Percentiles rank a stretch among this genome's conserved stretches.
These are phyloP conservation scores for Mesorhabditis belari DNA, from an alignment of 2,888 invertebrate species.

Conservation along the genomic window DNA sequence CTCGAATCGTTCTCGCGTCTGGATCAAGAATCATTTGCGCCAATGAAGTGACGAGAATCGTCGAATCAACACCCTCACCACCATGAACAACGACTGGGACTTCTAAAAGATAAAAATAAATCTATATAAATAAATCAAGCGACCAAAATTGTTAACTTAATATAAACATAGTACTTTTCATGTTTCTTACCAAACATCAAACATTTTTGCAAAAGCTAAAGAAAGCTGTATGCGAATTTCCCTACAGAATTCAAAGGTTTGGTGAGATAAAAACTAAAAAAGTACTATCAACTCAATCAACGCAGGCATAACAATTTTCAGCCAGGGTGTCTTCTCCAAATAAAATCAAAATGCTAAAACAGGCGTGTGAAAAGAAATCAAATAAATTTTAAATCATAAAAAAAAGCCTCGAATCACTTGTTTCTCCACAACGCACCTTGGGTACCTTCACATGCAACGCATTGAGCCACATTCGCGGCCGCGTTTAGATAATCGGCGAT, in stretches of 20 bases:
- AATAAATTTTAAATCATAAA: slow-evolving; percentile 8
- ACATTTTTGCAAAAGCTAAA: too few relatives aligned
- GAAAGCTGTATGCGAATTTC: too few relatives aligned
- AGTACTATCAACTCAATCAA: not conserved
- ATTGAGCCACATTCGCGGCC: slow-evolving; percentile 85
- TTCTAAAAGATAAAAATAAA: slow-evolving; percentile 25
- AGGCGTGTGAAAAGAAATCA: not conserved
- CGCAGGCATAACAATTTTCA: not conserved
- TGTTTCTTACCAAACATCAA: not conserved
- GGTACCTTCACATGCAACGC: slow-evolving; percentile 57
- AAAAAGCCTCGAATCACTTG: not conserved
- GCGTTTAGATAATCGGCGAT: slow-evolving; percentile 83
- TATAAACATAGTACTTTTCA: not conserved
- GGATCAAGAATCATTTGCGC: slow-evolving; percentile 92
- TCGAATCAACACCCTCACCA: slow-evolving; percentile 81
- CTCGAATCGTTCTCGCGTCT: slow-evolving; percentile 88
- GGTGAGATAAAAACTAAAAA: not conserved
- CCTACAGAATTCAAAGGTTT: too few relatives aligned
- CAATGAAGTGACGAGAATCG: slow-evolving; percentile 82
- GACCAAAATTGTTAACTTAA: not conserved
- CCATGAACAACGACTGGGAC: slow-evolving; percentile 83
- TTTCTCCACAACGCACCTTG: slow-evolving; percentile 15
- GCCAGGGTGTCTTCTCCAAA: not conserved
- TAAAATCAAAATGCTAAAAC: too few relatives aligned
- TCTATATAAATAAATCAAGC: too few relatives aligned